These are phyloP conservation scores for Parasteatoda lunata DNA, from an alignment of 2,888 invertebrate genomes.

Conservation along the genomic window DNA sequence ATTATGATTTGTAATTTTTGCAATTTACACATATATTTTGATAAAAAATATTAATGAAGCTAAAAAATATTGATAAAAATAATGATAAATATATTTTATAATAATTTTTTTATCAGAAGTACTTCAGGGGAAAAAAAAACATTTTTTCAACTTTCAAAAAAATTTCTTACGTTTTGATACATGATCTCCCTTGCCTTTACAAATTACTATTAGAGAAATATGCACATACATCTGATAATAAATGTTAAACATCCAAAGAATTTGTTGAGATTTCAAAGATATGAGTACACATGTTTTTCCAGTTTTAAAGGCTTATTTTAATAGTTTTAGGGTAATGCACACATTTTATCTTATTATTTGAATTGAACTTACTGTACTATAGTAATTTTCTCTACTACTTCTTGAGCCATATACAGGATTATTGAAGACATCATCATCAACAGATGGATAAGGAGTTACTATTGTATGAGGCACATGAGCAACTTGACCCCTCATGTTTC, in stretches of 20 bases:
- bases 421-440: constrained; percentile 66
- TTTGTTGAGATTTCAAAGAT: background rate
- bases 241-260: background rate
- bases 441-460: constrained; percentile 77
- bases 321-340: background rate
- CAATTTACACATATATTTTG: too few species aligned
- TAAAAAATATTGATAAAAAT: too few species aligned
- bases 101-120: too few species aligned
- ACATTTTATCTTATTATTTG: background rate
- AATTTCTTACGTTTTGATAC: too few species aligned
- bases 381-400: constrained; percentile 58
- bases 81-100: too few species aligned
- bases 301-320: background rate
- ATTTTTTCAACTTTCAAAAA: too few species aligned
- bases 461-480: constrained; percentile 99
- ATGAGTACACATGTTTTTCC: background rate
- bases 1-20: too few species aligned
- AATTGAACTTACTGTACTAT: constrained; percentile 58
- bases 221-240: background rate
- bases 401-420: constrained; percentile 65
- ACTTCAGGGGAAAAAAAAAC: too few species aligned
- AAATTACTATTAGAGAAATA: background rate
- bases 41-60: too few species aligned
- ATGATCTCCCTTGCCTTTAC: background rate
- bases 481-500: constrained; percentile 88